A percentile compares a stretch with the other conserved stretches of the same genome.
Evolutionary conservation across 2,113 vertebrate genomes (phyloP).

Genomic region (Acanthochromis polyacanthus): DNA sequence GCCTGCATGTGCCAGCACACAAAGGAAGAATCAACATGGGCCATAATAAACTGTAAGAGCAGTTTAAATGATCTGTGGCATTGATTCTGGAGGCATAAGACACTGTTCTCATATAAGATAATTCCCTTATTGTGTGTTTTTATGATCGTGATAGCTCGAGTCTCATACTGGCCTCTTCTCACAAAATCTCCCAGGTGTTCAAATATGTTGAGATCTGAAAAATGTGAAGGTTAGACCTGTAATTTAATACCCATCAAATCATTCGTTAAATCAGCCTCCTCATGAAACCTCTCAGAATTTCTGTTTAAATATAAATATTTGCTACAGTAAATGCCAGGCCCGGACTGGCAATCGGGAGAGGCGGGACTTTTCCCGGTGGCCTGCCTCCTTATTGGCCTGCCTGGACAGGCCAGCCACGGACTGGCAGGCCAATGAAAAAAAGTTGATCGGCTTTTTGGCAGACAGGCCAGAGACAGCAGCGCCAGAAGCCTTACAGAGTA

Average conservation of each 20-base stretch:
- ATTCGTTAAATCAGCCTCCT: not conserved
- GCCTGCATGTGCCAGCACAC: constrained; percentile 17
- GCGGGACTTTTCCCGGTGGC: too few species aligned
- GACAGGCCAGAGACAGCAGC: too few species aligned
- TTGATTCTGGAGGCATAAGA: not conserved
- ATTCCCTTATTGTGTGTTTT: constrained; percentile 12
- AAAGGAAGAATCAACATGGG: not conserved
- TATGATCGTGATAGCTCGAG: not conserved
- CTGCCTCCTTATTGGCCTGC: too few species aligned
- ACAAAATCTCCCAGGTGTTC: not conserved
- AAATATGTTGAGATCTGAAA: not conserved
- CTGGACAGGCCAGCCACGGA: too few species aligned
- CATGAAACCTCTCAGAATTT: not conserved
- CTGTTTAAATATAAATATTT: not conserved
- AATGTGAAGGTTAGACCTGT: not conserved
- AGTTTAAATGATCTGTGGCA: too few species aligned
- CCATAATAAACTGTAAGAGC: too few species aligned
- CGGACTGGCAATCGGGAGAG: too few species aligned
- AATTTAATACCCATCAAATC: not conserved
- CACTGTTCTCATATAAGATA: not conserved
- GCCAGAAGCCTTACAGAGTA: too few species aligned
- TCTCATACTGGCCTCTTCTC: too few species aligned
- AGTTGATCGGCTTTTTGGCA: too few species aligned
- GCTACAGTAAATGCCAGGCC: not conserved
- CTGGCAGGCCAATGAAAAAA: too few species aligned